These are phyloP conservation scores for Phalacrocorax aristotelis DNA, from an alignment of 2,113 vertebrate genomes.

Conservation along the genomic window DNA sequence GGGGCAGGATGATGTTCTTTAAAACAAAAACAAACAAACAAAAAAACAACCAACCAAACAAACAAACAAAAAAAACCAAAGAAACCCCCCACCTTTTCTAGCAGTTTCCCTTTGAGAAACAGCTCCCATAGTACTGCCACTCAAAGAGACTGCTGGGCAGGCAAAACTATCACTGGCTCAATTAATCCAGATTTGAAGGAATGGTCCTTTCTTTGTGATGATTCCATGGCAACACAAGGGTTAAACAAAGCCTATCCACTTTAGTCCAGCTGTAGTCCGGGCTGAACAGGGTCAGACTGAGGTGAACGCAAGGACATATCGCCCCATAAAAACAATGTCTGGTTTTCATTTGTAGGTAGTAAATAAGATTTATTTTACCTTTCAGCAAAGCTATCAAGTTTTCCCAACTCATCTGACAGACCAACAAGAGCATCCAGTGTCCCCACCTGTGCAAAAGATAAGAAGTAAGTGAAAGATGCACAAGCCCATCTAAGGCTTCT, in stretches of 20 bases:
- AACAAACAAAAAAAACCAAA: neutral
- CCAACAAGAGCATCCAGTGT: conserved; percentile 90
- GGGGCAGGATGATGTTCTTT: neutral
- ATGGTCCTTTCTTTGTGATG: neutral
- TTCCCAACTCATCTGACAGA: conserved; percentile 90
- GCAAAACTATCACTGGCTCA: neutral
- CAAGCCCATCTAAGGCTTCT: neutral
- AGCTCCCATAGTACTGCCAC: neutral
- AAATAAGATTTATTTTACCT: conserved; percentile 85
- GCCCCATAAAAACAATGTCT: conserved; percentile 56
- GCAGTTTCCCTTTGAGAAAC: neutral
- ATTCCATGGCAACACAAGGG: neutral
- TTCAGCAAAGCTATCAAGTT: conserved; percentile 89
- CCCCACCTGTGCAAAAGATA: conserved; percentile 81
- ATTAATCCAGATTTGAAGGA: neutral
- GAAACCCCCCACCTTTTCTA: neutral
- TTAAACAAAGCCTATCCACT: neutral
- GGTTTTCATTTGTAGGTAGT: conserved; percentile 70
- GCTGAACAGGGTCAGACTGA: neutral
- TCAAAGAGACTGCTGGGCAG: neutral
- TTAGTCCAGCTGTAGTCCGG: neutral
- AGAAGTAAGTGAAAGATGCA: conserved; percentile 31
- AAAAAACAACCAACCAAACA: too few relatives aligned
- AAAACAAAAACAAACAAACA: neutral
- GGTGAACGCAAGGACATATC: conserved; percentile 57